Conservation (phyloP, 2,888 invertebrate genomes). For the Cataglyphis livida region DNA sequence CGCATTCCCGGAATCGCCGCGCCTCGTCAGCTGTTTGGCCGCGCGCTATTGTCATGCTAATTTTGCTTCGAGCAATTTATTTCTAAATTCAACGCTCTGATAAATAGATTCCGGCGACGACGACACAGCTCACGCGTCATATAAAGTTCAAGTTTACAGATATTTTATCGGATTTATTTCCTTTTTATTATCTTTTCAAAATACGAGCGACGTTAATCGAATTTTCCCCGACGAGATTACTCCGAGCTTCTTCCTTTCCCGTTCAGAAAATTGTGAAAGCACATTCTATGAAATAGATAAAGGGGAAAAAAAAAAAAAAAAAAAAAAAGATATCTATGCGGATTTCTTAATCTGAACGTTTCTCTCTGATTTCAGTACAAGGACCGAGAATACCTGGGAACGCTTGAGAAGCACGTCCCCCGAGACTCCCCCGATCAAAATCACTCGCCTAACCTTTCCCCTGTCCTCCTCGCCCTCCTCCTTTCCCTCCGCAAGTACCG, state of each 20-base stretch:
- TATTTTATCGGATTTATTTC: background rate
- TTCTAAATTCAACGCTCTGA: slow-evolving; percentile 31
- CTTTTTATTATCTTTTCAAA: background rate
- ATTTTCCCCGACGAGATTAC: background rate
- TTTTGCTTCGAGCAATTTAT: slow-evolving; percentile 20
- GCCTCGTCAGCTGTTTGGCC: slow-evolving; percentile 1
- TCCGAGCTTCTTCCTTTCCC: background rate
- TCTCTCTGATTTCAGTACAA: slow-evolving; percentile 79
- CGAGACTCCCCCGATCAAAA: slow-evolving; percentile 83
- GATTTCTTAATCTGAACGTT: slow-evolving; percentile 41
- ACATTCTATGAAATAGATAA: too few relatives aligned
- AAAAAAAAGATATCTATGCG: background rate
- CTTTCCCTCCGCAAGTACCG: slow-evolving; percentile 82
- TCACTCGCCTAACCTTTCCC: slow-evolving; percentile 84
- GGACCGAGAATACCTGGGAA: slow-evolving; percentile 83
- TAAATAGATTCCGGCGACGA: slow-evolving; percentile 14
- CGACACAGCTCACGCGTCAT: background rate
- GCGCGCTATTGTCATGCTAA: slow-evolving; percentile 42
- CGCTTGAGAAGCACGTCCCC: slow-evolving; percentile 82
- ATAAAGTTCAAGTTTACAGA: slow-evolving; percentile 7
- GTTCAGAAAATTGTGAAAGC: background rate
- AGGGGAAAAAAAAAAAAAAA: background rate
- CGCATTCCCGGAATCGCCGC: slow-evolving; percentile 39
- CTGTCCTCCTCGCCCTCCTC: slow-evolving; percentile 84
- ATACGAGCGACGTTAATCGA: background rate